Base-by-base conservation (phyloP, 1,140 invertebrate genomes). In the Macrobrachium rosenbergii region DNA sequence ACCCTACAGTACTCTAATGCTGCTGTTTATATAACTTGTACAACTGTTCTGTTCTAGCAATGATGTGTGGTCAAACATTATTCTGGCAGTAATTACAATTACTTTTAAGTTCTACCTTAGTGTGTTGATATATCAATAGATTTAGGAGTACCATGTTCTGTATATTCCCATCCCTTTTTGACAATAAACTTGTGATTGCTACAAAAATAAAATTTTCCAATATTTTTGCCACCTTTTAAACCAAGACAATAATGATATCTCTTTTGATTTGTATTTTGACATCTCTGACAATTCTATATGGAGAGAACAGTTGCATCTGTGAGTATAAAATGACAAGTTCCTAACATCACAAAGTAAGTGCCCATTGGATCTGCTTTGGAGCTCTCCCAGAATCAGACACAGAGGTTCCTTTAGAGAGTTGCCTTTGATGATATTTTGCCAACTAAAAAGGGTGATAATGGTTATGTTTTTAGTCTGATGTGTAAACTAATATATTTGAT, bases 271-370 rank as follows among this genome's bases (percentile, higher is more conserved):
- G 78, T 87, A 64, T 75, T 52, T 52, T 52, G 52, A 52, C 52
- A 52, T 52, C 45, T 87, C 75, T 87, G 72, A 87, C 43, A 81
- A 69, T 81, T 87, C 84, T 87, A 60, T 81, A 69, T 87, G 79
- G 84, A 87, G 78, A 87, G 78, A 87, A 87, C 84, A 87, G 78
- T 87, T 73, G 79, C 84, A 87, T 87, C 78, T 87, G 84, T 87
- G 84, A 87, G 84, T 87, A 87, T 85, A 73, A 85, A 80, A 87
- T 87, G 84, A 87, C 78, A 77, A 87, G 84, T 87, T 87, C 84
- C 84, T 87, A 87, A 87, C 84, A 87, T 87, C 84, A 81, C 84
- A 87, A 87, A 87, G 84, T 82, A 87, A 87, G 84, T 87, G 84
- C 84, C 84, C 84, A 87, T 59, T 59, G 81, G 84, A 87, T 87